Evolutionary conservation across 1,140 invertebrate genomes (phyloP).

Genomic region (Sitobion miscanthi): DNA sequence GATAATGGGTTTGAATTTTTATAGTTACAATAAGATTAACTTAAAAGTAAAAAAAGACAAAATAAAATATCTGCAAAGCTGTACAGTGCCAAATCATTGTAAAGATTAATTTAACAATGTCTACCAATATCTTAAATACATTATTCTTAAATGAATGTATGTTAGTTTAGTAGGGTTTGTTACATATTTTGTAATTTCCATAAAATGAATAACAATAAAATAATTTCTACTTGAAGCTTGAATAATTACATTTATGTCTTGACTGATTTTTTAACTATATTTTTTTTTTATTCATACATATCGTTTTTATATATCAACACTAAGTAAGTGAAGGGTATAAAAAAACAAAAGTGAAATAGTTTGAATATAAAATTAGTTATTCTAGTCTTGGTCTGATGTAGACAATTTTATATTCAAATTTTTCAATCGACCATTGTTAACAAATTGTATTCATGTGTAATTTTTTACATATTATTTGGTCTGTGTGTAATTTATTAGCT

Average conservation of each 20-base stretch:
- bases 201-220: neutral
- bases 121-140: neutral
- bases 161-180: neutral
- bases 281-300: too few species aligned
- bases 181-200: slow-evolving; percentile 1
- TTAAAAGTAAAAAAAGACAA: neutral
- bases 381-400: too few species aligned
- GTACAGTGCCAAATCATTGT: neutral
- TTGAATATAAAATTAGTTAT: too few species aligned
- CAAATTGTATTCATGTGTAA: too few species aligned
- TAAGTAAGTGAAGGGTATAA: too few species aligned
- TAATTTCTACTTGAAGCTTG: neutral
- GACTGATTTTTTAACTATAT: neutral
- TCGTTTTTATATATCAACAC: too few species aligned
- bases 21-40: neutral
- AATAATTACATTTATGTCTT: neutral
- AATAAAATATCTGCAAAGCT: neutral
- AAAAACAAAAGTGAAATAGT: too few species aligned
- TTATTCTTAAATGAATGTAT: neutral
- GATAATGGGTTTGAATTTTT: neutral
- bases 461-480: too few species aligned
- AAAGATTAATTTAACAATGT: neutral
- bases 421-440: too few species aligned
- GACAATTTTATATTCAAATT: too few species aligned
- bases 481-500: too few species aligned